Evolutionary conservation across 92 coral and sea anemone genomes (phyloP).

Genomic region (Desmophyllum pertusum): DNA sequence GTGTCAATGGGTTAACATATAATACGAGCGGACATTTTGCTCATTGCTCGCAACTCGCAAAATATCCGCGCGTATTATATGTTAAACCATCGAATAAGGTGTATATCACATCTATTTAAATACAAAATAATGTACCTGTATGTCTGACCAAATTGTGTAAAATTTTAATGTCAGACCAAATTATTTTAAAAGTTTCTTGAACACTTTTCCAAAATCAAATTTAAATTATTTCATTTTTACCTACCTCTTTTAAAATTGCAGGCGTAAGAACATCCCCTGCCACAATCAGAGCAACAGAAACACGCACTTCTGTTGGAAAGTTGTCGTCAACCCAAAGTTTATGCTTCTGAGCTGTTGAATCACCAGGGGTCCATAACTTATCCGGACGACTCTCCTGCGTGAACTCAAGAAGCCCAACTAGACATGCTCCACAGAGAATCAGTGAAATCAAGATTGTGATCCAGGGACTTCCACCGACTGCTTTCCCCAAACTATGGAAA

Average conservation of each 20-base stretch:
- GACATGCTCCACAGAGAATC: slow-evolving; percentile 70
- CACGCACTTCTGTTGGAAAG: slow-evolving; percentile 72
- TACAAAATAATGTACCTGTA: too few species aligned
- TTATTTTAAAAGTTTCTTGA: too few species aligned
- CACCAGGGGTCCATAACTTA: slow-evolving; percentile 90
- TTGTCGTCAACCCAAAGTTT: slow-evolving; percentile 76
- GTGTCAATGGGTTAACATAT: too few species aligned
- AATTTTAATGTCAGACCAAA: too few species aligned
- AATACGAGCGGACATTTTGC: too few species aligned
- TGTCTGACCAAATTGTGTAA: too few species aligned
- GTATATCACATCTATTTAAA: too few species aligned
- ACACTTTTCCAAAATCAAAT: not conserved
- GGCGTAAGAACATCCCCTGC: slow-evolving; percentile 77
- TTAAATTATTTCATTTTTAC: not conserved
- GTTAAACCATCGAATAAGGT: too few species aligned
- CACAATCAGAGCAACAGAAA: slow-evolving; percentile 48
- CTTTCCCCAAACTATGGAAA: slow-evolving; percentile 71
- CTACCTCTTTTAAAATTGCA: slow-evolving; percentile 51
- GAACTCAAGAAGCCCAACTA: slow-evolving; percentile 74
- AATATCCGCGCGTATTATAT: too few species aligned
- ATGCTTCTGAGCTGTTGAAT: slow-evolving; percentile 72
- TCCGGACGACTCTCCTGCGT: slow-evolving; percentile 82
- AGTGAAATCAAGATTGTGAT: slow-evolving; percentile 68
- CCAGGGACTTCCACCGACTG: slow-evolving; percentile 90
- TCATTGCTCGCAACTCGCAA: too few species aligned